Evolutionary conservation across 2,113 vertebrate genomes (phyloP), one percentile per base, ranked within the genome.

Genomic region (Copsychus sechellarum): DNA sequence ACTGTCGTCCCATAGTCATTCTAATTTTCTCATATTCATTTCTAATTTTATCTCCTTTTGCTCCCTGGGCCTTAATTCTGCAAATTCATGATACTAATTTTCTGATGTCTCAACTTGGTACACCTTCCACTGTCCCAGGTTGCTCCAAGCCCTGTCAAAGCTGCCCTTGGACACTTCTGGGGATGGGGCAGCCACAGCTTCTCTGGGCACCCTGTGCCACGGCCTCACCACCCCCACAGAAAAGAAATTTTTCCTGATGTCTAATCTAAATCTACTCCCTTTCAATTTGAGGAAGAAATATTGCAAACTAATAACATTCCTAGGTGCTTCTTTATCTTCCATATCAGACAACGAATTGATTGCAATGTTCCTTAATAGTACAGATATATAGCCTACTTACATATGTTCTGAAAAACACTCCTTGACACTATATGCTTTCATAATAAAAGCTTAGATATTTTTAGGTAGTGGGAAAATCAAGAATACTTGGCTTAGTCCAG

Each of bases 381-480:
- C 3, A 51, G n/a, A n/a, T 53, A 5, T 53, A 1, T 12, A 66
- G 19, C 14, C 19, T 74, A 5, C 7, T 54, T 40, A 21, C 0
- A 9, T 9, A 18, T 3, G 1, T 65, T 73, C 14, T 76, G 42
- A 12, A 50, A 51, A 64, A 6, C 10, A 10, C 19, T 56, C 9
- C 19, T 60, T 19, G 34, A 22, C 11, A 3, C 9, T 13, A 6
- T 67, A 26, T 81, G 12, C 20, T 54, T n/a, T 72, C 19, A 79
- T 66, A 62, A 53, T 36, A 38, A 67, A 58, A 6, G 18, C 29
- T 67, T 50, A 58, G 40, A 29, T 80, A 38, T 67, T 56, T 86
- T 47, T 64, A 54, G 43, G 8, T 33, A 19, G 38, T 67, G 69
- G 51, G 34, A 72, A 74, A 82, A 45, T 54, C 15, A 56, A 38